A percentile compares a stretch with the other conserved stretches of the same genome.
These are phyloP conservation scores for Lomographa bimaculata DNA, from an alignment of 2,888 invertebrate species.

Conservation along the genomic window DNA sequence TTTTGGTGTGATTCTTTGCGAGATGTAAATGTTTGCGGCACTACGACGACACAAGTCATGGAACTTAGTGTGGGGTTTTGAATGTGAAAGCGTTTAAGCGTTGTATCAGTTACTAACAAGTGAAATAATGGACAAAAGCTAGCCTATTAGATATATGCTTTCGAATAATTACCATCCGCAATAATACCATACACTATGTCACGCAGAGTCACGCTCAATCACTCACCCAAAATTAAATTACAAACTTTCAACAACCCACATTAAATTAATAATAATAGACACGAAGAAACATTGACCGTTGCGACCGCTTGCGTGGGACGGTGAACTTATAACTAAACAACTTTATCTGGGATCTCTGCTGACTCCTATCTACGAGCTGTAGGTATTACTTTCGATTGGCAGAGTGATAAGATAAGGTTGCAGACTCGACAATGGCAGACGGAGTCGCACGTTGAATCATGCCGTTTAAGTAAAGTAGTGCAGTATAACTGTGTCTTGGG, in stretches of 20 bases:
- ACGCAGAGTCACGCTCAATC: too few species aligned
- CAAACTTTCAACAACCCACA: slow-evolving; percentile 14
- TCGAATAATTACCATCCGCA: too few species aligned
- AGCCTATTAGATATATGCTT: too few species aligned
- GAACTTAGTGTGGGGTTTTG: too few species aligned
- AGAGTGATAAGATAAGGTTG: slow-evolving; percentile 28
- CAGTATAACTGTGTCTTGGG: slow-evolving; percentile 65
- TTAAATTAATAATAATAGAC: slow-evolving; percentile 19
- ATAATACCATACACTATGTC: too few species aligned
- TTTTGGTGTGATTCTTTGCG: too few species aligned
- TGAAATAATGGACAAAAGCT: too few species aligned
- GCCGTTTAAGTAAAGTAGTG: slow-evolving; percentile 64
- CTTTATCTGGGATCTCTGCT: slow-evolving; percentile 7
- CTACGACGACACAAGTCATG: too few species aligned
- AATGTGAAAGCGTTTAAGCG: too few species aligned
- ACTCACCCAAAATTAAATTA: too few species aligned
- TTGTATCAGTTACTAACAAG: too few species aligned
- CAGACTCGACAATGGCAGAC: slow-evolving; percentile 56
- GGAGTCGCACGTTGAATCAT: slow-evolving; percentile 65
- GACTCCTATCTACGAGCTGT: slow-evolving; percentile 32
- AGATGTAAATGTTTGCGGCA: too few species aligned
- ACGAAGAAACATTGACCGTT: slow-evolving; percentile 53
- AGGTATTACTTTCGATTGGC: slow-evolving; percentile 37
- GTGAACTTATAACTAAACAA: slow-evolving; percentile 23
- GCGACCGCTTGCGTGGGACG: slow-evolving; percentile 50